Evolutionary conservation across 2,113 vertebrate genomes (phyloP).

Genomic region (Arizona elegans): DNA sequence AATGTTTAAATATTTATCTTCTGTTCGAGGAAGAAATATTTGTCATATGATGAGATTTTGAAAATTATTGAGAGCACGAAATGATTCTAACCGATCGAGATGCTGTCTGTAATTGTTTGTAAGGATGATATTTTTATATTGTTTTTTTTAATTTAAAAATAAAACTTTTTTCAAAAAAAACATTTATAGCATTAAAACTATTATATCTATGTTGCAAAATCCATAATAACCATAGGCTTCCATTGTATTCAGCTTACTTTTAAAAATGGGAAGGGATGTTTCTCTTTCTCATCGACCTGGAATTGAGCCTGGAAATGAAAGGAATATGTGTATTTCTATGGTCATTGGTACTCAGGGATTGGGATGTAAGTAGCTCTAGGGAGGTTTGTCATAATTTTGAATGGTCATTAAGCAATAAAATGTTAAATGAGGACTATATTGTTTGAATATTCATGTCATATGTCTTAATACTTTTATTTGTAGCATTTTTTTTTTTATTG

Average conservation of each 20-base stretch:
- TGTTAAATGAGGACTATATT: not conserved
- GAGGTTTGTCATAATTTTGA: not conserved
- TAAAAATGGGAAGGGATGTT: not conserved
- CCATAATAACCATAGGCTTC: not conserved
- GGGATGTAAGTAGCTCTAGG: not conserved
- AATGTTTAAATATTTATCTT: too few relatives aligned
- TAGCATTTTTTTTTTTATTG: too few relatives aligned
- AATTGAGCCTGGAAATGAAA: not conserved
- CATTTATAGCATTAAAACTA: not conserved
- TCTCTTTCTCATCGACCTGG: not conserved
- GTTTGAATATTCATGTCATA: not conserved
- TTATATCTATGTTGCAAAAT: not conserved
- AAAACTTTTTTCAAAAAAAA: too few relatives aligned
- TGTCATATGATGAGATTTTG: too few relatives aligned
- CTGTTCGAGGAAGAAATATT: too few relatives aligned
- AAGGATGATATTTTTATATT: too few relatives aligned
- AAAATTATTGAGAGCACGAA: too few relatives aligned
- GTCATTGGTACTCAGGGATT: not conserved
- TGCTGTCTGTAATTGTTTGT: too few relatives aligned
- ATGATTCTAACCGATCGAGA: too few relatives aligned
- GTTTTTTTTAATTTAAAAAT: too few relatives aligned
- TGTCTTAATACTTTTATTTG: not conserved
- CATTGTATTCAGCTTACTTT: not conserved
- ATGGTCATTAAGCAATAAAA: not conserved
- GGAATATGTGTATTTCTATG: too few relatives aligned